Conservation (phyloP, 1,140 invertebrate genomes). For the Hetaerina americana region DNA sequence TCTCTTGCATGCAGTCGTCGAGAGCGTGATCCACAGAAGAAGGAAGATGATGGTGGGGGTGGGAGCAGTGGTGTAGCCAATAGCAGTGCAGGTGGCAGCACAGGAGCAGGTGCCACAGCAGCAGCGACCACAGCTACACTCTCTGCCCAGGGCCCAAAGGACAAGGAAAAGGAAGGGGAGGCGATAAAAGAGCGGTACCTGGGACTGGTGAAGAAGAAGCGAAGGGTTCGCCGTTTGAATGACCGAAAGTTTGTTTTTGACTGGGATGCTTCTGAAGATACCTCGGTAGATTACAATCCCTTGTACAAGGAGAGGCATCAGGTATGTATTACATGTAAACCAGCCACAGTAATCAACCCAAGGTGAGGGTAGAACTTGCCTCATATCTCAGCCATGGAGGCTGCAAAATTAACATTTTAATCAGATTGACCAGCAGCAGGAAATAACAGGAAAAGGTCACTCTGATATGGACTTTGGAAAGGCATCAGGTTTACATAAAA, state of each 20-base stretch:
- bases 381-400: too few relatives aligned
- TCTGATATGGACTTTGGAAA: too few relatives aligned
- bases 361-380: too few relatives aligned
- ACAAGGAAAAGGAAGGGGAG: constrained; percentile 83
- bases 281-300: constrained; percentile 93
- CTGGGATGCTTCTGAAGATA: constrained; percentile 98
- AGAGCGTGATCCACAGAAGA: background rate
- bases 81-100: constrained; percentile 17
- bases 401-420: too few relatives aligned
- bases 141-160: constrained; percentile 36
- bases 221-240: constrained; percentile 81
- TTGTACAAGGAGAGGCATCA: constrained; percentile 94
- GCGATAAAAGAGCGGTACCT: constrained; percentile 91
- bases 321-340: constrained; percentile 27
- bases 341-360: too few relatives aligned
- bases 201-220: constrained; percentile 88
- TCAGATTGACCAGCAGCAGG: too few relatives aligned
- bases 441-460: background rate
- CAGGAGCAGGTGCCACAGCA: background rate
- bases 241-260: constrained; percentile 99
- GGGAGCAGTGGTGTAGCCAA: background rate
- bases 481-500: too few relatives aligned
- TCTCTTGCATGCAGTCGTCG: background rate
- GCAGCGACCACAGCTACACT: background rate
- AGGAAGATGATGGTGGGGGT: background rate